Evolutionary conservation across 2,797 vertebrate species (phyloP).

Genomic region (Carduelis carduelis): DNA sequence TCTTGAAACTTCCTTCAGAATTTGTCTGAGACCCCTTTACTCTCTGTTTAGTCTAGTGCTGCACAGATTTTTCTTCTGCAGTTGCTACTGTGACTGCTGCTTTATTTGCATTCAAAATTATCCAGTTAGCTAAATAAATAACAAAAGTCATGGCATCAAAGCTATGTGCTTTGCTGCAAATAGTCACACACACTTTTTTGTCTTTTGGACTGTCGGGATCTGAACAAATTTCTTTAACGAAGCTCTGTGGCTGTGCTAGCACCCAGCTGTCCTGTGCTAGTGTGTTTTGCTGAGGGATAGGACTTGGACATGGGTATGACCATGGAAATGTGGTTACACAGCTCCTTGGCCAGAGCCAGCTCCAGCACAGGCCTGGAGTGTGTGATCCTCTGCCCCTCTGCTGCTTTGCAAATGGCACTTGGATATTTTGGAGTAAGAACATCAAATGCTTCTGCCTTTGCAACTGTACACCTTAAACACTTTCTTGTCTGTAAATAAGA

Average conservation of each 20-base stretch:
- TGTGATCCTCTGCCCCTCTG: background rate
- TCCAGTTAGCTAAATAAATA: background rate
- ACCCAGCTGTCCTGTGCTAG: background rate
- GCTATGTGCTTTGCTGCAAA: background rate
- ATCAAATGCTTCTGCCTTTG: background rate
- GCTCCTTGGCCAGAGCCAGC: background rate
- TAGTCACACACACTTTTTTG: accelerated
- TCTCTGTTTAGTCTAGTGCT: background rate
- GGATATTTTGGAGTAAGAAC: background rate
- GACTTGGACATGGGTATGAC: accelerated
- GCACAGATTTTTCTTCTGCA: background rate
- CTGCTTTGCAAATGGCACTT: background rate
- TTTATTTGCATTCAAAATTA: background rate
- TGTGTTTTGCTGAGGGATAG: background rate
- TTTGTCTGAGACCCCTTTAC: background rate
- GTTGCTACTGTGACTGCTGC: background rate
- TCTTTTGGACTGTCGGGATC: background rate
- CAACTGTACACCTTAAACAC: background rate
- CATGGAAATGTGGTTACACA: accelerated
- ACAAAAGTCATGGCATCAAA: background rate
- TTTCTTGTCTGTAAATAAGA: background rate
- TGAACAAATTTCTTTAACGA: background rate
- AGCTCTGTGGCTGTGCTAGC: background rate
- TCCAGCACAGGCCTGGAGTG: background rate
- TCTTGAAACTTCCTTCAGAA: background rate